A percentile compares a stretch with the other conserved stretches of the same genome.
These are phyloP conservation scores for Orthosia cruda DNA, from an alignment of 2,888 invertebrate species.

Conservation along the genomic window DNA sequence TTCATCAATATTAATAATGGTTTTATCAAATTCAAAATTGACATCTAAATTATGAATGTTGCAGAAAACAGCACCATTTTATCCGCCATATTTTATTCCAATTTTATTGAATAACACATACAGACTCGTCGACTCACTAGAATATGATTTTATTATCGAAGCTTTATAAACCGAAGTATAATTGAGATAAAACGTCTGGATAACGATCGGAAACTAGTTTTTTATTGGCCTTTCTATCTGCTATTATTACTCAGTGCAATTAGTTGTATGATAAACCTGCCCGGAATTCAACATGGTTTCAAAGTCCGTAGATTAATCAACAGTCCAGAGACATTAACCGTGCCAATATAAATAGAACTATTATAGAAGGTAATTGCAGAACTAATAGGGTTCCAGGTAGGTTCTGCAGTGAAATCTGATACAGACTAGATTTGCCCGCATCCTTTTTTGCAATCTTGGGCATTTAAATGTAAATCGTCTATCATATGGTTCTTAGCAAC, in stretches of 20 bases:
- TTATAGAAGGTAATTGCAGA: constrained; percentile 44
- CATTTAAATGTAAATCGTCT: constrained; percentile 51
- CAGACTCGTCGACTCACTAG: constrained; percentile 58
- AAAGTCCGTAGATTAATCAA: constrained; percentile 61
- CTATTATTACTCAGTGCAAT: constrained; percentile 73
- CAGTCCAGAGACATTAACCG: constrained; percentile 50
- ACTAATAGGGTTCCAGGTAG: constrained; percentile 44
- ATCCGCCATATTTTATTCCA: constrained; percentile 42
- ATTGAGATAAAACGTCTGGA: constrained; percentile 68
- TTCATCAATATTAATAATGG: constrained; percentile 44
- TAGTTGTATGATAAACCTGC: constrained; percentile 71
- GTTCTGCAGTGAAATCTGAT: constrained; percentile 36
- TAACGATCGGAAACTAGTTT: constrained; percentile 74
- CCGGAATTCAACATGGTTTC: constrained; percentile 58
- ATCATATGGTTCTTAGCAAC: constrained; percentile 17
- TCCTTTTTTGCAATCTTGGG: constrained; percentile 40
- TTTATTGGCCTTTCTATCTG: constrained; percentile 73
- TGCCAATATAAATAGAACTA: constrained; percentile 54
- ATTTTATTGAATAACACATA: constrained; percentile 60
- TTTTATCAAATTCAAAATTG: constrained; percentile 39
- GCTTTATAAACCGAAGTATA: constrained; percentile 44
- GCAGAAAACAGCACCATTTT: constrained; percentile 40
- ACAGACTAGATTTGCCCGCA: constrained; percentile 28
- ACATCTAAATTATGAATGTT: constrained; percentile 46
- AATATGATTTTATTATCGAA: constrained; percentile 70